Conservation (phyloP, 2,888 invertebrate genomes). For the Torymus aiolomorphi region DNA sequence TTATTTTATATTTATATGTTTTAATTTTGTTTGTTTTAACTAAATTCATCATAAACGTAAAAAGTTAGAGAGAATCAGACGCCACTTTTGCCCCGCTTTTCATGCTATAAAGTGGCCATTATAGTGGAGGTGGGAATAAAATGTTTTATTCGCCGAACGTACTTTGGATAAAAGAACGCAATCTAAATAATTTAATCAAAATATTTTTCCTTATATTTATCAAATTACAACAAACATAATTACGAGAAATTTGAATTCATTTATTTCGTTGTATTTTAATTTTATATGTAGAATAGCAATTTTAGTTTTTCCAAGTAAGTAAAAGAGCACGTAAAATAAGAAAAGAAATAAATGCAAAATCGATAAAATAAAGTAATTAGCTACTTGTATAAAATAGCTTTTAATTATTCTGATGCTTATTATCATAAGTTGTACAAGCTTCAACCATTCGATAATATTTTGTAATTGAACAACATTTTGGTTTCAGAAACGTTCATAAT, state of each 20-base stretch:
- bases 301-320: not conserved
- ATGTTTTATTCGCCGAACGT: too few relatives aligned
- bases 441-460: conserved; percentile 62
- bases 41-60: too few relatives aligned
- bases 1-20: too few relatives aligned
- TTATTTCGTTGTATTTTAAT: conserved; percentile 23
- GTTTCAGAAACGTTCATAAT: conserved; percentile 70
- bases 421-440: conserved; percentile 52
- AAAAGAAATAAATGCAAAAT: conserved; percentile 12
- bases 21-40: too few relatives aligned
- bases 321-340: not conserved
- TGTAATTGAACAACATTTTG: conserved; percentile 74
- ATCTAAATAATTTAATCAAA: not conserved
- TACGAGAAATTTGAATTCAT: not conserved
- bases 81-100: too few relatives aligned
- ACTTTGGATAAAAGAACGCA: too few relatives aligned
- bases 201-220: not conserved
- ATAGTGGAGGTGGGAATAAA: too few relatives aligned
- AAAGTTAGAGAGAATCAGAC: too few relatives aligned
- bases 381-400: conserved; percentile 37
- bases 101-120: too few relatives aligned
- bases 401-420: conserved; percentile 36
- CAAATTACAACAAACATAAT: not conserved
- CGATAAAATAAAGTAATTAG: conserved; percentile 12
- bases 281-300: not conserved